Conservation (phyloP, 1,140 invertebrate genomes). For the Magallana gigas region DNA sequence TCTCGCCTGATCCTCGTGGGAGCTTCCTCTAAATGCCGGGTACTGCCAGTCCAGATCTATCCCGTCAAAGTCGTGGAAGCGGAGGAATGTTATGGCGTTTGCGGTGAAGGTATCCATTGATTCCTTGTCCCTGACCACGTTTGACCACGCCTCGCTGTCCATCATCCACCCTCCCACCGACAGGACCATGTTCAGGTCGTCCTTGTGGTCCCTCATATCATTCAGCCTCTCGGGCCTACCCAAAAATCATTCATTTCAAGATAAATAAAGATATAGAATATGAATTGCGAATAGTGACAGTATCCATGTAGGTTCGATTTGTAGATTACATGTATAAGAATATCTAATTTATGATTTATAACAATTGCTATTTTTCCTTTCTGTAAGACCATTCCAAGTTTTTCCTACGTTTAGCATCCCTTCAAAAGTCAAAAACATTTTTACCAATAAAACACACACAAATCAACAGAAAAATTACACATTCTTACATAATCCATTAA, state of each 20-base stretch:
- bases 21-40: slow-evolving; percentile 8
- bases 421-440: too few relatives aligned
- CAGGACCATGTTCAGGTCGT: slow-evolving; percentile 5
- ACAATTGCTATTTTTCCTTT: too few relatives aligned
- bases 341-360: background rate
- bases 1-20: background rate
- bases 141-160: slow-evolving; percentile 28
- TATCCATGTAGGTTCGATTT: too few relatives aligned
- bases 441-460: too few relatives aligned
- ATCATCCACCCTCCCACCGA: slow-evolving; percentile 28
- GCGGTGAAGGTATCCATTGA: slow-evolving; percentile 1
- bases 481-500: too few relatives aligned
- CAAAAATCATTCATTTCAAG: too few relatives aligned
- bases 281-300: too few relatives aligned
- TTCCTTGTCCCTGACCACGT: slow-evolving; percentile 18
- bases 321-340: background rate
- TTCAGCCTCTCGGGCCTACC: slow-evolving; percentile 6
- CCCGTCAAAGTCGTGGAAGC: slow-evolving; percentile 29
- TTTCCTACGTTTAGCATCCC: background rate
- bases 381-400: background rate
- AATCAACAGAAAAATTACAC: too few relatives aligned
- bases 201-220: background rate
- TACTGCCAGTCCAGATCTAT: slow-evolving; percentile 37
- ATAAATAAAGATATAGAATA: too few relatives aligned
- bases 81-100: slow-evolving; percentile 4